Conservation (phyloP, 1,140 invertebrate genomes). For the Phymastichus coffea region DNA sequence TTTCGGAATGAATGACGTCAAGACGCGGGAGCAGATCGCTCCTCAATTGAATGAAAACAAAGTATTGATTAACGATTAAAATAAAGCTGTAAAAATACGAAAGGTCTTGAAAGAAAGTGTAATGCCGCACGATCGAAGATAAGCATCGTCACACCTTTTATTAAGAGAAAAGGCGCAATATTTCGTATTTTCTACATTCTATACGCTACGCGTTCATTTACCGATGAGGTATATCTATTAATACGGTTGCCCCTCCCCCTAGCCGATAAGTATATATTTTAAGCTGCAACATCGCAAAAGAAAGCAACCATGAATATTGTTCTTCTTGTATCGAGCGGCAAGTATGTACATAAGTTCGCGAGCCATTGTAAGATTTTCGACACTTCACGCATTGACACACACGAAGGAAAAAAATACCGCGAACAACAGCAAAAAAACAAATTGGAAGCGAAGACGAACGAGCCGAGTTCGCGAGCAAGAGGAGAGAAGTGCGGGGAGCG, state of each 20-base stretch:
- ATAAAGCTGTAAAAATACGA: neutral
- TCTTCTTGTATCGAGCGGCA: slow-evolving; percentile 3
- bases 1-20: neutral
- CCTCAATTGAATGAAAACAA: neutral
- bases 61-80: neutral
- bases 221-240: neutral
- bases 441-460: no score
- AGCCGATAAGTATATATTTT: slow-evolving; percentile 10
- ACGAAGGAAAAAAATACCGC: neutral
- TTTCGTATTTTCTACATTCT: slow-evolving; percentile 24
- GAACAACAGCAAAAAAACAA: neutral
- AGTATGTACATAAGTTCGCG: slow-evolving; percentile 22
- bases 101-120: neutral
- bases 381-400: neutral
- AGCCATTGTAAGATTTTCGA: slow-evolving; percentile 11
- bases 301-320: neutral
- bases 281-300: slow-evolving; percentile 12
- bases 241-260: neutral
- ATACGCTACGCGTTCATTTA: slow-evolving; percentile 16
- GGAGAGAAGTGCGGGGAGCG: neutral
- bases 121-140: slow-evolving; percentile 1
- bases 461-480: neutral
- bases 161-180: slow-evolving; percentile 20
- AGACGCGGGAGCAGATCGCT: neutral
- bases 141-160: slow-evolving; percentile 1